Percentiles rank a stretch among this genome's conserved stretches.
Conservation (phyloP, 2,113 vertebrate species). For the Sterrhoptilus dennistouni region DNA sequence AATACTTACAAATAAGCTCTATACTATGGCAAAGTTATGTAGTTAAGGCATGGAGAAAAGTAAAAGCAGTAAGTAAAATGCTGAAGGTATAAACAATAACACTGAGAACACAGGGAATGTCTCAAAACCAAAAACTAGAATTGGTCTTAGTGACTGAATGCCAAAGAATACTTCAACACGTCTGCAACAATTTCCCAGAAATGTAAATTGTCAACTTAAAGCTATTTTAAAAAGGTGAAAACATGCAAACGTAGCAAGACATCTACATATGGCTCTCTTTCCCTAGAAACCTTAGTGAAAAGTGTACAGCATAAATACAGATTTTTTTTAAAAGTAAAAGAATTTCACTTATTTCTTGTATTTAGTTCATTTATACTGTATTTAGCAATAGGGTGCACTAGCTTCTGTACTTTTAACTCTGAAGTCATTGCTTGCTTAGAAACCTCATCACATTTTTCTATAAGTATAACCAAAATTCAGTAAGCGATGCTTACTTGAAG, state of each 20-base stretch:
- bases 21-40: not conserved
- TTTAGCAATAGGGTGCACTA: not conserved
- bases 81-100: not conserved
- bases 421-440: not conserved
- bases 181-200: not conserved
- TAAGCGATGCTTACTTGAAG: not conserved
- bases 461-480: not conserved
- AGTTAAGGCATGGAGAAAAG: not conserved
- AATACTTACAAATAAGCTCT: not conserved
- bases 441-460: not conserved
- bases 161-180: not conserved
- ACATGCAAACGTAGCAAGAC: not conserved
- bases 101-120: not conserved
- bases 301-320: not conserved
- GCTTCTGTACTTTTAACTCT: not conserved
- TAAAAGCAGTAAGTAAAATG: not conserved
- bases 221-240: not conserved
- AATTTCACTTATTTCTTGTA: not conserved
- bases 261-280: not conserved
- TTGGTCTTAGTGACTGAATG: not conserved
- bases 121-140: not conserved
- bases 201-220: not conserved
- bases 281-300: not conserved
- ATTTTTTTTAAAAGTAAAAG: not conserved
- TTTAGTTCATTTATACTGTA: not conserved